Percentiles rank a stretch among this genome's conserved stretches.
Conservation (phyloP, 2,888 invertebrate genomes). For the Scaptomyza cyrtandrae region DNA sequence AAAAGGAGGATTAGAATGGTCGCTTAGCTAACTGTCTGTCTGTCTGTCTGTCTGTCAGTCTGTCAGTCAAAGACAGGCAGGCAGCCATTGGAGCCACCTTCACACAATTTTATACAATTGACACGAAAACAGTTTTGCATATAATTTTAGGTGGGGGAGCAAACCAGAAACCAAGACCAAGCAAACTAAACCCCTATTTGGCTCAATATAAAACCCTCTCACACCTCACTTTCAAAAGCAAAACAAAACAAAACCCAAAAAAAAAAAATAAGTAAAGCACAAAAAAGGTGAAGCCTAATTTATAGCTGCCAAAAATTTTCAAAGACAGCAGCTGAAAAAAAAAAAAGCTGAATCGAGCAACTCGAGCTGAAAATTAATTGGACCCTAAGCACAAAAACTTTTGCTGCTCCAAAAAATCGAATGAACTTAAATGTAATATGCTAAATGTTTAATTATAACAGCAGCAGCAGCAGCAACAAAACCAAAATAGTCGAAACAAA, state of each 20-base stretch:
- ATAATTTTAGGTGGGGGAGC: slow-evolving; percentile 33
- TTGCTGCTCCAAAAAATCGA: slow-evolving; percentile 50
- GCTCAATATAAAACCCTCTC: slow-evolving; percentile 38
- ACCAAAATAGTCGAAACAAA: slow-evolving; percentile 32
- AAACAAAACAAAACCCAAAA: background rate
- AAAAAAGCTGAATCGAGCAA: slow-evolving; percentile 3
- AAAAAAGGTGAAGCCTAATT: slow-evolving; percentile 67
- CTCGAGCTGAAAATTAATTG: slow-evolving; percentile 68
- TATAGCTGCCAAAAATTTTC: slow-evolving; percentile 59
- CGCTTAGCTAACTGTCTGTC: slow-evolving; percentile 11
- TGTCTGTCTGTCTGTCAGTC: slow-evolving; percentile 13
- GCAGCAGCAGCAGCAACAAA: background rate
- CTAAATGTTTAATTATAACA: slow-evolving; percentile 72
- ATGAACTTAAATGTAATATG: slow-evolving; percentile 60
- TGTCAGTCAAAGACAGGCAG: background rate
- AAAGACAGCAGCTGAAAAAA: slow-evolving; percentile 28
- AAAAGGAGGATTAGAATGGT: slow-evolving; percentile 47
- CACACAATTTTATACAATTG: slow-evolving; percentile 53
- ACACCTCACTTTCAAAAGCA: slow-evolving; percentile 36
- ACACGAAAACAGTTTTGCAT: slow-evolving; percentile 68
- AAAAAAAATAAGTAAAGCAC: background rate
- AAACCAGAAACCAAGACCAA: slow-evolving; percentile 7
- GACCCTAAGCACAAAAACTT: slow-evolving; percentile 53
- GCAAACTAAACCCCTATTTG: slow-evolving; percentile 35
- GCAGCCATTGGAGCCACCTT: slow-evolving; percentile 40